Evolutionary conservation across 1,140 invertebrate genomes (phyloP), one percentile per base, ranked within the genome.

Genomic region (Scaptomyza pallida): DNA sequence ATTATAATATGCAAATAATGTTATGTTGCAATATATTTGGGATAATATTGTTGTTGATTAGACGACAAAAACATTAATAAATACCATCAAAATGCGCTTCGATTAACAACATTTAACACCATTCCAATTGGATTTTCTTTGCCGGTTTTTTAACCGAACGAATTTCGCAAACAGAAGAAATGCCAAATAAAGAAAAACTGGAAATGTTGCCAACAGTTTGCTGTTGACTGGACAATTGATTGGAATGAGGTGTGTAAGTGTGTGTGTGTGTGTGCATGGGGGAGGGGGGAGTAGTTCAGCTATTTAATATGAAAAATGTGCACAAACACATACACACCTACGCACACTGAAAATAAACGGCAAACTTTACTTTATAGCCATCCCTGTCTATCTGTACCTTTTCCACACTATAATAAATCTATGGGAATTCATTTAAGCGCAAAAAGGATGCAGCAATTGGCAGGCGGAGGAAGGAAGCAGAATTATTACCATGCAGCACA

Each of bases 391-490:
- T 37, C n/a, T 2, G 30, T 59, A 9, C 12, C 33, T 17, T 50
- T 33, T n/a, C 5, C 30, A 4, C n/a, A 16, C 12, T 13, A 54
- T 57, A 54, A 72, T 47, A 67, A 47, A 60, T 60, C 60, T 35
- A 68, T 72, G 55, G 63, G 48, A 68, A 60, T 68, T 72, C 63
- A 60, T 60, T 68, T 60, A 60, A 67, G 64, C 50, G 56, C 37
- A 72, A 72, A 56, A 52, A 68, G 54, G 68, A 72, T 72, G 63
- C 55, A 67, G 48, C 62, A 54, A 59, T 52, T 26, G 48, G 26
- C 48, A 51, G 26, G 26, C 23, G 21, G 21, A 5, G 26, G 37
- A 52, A 51, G 61, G 30, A 57, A 52, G 51, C 68, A 65, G 52
- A 15, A 65, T 57, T 51, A 64, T 57, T 48, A 59, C 47, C 15